A percentile compares a stretch with the other conserved stretches of the same genome.
Conservation (phyloP, 2,888 invertebrate species). For the Bugula neritina region DNA sequence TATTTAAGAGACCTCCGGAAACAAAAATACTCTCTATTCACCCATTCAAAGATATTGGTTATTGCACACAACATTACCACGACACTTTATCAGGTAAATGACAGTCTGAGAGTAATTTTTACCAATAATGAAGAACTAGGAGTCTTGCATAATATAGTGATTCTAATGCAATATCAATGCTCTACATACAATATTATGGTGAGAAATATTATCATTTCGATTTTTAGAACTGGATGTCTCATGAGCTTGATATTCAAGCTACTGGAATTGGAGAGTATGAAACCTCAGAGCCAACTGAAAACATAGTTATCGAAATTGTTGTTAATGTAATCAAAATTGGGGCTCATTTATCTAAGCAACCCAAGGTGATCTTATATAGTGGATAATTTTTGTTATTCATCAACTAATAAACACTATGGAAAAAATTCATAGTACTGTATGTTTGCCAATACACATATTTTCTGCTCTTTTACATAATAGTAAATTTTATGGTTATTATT, state of each 20-base stretch:
- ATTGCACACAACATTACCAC: conserved; percentile 46
- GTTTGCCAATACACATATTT: too few relatives aligned
- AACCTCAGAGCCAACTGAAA: conserved; percentile 40
- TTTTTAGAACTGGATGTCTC: conserved; percentile 39
- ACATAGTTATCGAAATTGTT: conserved; percentile 43
- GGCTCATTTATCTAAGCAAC: conserved; percentile 41
- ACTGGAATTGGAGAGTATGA: conserved; percentile 46
- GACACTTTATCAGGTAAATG: neutral
- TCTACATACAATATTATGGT: too few relatives aligned
- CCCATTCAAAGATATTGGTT: conserved; percentile 40
- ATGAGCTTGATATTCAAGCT: conserved; percentile 46
- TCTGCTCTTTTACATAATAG: too few relatives aligned
- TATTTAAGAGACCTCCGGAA: conserved; percentile 36
- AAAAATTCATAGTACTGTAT: too few relatives aligned
- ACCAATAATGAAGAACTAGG: too few relatives aligned
- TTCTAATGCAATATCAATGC: too few relatives aligned
- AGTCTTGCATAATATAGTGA: too few relatives aligned
- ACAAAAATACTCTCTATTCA: conserved; percentile 33
- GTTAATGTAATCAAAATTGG: conserved; percentile 47
- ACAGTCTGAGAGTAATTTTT: neutral
- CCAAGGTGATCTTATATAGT: conserved; percentile 38
- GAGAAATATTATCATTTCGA: too few relatives aligned
- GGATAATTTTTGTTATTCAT: neutral
- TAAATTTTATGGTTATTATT: too few relatives aligned
- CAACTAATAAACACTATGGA: neutral